Conservation (phyloP, 1,140 invertebrate genomes). For the Elysia chlorotica region DNA sequence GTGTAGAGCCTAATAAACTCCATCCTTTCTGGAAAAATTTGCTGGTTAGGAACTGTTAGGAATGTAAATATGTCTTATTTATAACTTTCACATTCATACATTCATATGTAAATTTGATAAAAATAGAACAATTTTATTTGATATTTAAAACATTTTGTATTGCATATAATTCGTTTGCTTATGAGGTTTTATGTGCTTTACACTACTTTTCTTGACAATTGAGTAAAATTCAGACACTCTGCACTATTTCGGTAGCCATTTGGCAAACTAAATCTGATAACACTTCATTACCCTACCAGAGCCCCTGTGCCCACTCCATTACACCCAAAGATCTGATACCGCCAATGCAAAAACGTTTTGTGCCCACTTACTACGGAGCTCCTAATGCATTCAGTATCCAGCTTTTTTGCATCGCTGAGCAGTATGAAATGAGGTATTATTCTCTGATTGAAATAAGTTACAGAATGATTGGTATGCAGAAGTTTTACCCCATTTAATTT, state of each 20-base stretch:
- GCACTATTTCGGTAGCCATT: too few species aligned
- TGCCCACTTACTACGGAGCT: slow-evolving; percentile 53
- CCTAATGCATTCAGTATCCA: slow-evolving; percentile 70
- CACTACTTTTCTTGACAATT: neutral
- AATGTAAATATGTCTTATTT: too few species aligned
- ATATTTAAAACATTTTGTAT: neutral
- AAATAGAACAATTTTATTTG: too few species aligned
- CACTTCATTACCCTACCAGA: slow-evolving; percentile 5
- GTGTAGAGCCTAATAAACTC: too few species aligned
- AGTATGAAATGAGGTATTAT: slow-evolving; percentile 68
- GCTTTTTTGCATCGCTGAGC: slow-evolving; percentile 69
- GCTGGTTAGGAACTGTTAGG: too few species aligned
- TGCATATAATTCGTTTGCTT: neutral
- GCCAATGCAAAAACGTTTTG: slow-evolving; percentile 35
- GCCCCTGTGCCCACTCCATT: neutral
- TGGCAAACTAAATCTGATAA: neutral
- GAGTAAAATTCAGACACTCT: neutral
- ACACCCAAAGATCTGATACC: slow-evolving; percentile 20
- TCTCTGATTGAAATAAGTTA: too few species aligned
- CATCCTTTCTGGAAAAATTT: too few species aligned
- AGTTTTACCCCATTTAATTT: too few species aligned
- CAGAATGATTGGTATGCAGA: too few species aligned
- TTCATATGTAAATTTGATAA: too few species aligned
- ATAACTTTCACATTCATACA: too few species aligned
- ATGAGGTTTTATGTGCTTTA: neutral